Base-by-base conservation (phyloP, 2,888 invertebrate genomes). In the Pyrgus malvae region DNA sequence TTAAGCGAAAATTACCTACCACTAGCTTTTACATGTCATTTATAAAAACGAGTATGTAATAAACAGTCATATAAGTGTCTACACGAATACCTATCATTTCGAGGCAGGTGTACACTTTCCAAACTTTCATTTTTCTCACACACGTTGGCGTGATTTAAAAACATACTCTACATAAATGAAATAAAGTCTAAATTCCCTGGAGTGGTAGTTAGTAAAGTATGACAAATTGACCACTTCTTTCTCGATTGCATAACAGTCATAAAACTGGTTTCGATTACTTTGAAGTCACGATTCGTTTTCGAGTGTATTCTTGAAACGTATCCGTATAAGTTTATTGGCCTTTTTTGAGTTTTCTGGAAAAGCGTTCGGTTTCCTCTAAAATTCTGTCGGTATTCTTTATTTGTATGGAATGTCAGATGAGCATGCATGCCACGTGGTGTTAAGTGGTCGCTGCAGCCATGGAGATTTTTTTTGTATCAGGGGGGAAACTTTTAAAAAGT, bases 111-210 rank as follows among this genome's bases (percentile, higher is more conserved):
- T 31, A 21, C 33, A 77, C 79, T 81, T 81, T 81, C 80, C 68
- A 72, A 63, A 77, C 80, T 81, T 81, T 80, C 80, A 71, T 75
- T 80, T 79, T 78, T 74, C 71, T 65, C 61, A 50, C 58, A 58
- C 25, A 58, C 48, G 54, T 40, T 44, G 6, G 0, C 2, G 35
- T 41, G 8, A 8, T 27, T 33, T 19, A 19, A 37, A 35, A 33
- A 23, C 31, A 3, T 25, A 41, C 48, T 37, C 21, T 57, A 29
- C 3, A 0, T 1, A 0, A 11, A 11, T 0, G 0, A 9, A 8
- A 12, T 51, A 51, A 21, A 17, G 37, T 21, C 6, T 4, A 45
- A 19, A 35, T 29, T 5, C 16, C 29, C 1, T 1, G 0, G 0
- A 0, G 7, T 25, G 0, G 7, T 25, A 51, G 48, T 17, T 17